phyloP scores from a whole-genome alignment of 2,113 vertebrate genomes.

The Rostratula benghalensis region DNA sequence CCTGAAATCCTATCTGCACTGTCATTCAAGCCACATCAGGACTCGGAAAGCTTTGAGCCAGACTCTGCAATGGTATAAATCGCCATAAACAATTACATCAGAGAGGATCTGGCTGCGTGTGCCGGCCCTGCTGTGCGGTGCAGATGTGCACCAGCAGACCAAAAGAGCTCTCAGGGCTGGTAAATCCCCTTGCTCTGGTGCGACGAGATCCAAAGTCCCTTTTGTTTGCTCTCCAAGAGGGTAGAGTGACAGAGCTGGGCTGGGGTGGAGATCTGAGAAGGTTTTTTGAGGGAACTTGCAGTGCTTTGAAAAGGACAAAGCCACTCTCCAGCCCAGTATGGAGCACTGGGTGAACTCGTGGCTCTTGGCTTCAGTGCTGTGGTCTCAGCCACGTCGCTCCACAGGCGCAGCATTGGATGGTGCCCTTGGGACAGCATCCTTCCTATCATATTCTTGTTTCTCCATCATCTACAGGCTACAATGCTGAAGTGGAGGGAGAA shows the following conservation, averaged over 20 bases:
- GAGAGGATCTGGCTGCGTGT: background rate
- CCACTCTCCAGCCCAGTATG: background rate
- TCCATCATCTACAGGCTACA: background rate
- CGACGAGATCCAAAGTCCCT: background rate
- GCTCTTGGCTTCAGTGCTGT: background rate
- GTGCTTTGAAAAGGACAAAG: background rate
- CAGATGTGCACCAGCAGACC: background rate
- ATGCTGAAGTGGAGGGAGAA: background rate
- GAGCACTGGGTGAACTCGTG: background rate
- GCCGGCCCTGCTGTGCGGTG: background rate
- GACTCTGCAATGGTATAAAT: background rate
- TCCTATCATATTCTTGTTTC: background rate
- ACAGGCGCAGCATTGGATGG: background rate
- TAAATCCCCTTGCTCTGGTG: background rate
- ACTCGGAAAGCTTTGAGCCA: slow-evolving; percentile 4
- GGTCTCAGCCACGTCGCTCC: background rate
- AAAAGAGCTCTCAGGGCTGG: background rate
- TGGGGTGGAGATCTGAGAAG: background rate
- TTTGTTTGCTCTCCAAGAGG: background rate
- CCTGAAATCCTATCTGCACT: slow-evolving; percentile 45
- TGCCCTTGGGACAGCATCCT: background rate
- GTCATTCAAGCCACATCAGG: slow-evolving; percentile 54
- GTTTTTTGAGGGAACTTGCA: background rate
- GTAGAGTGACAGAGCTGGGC: background rate
- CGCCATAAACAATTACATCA: slow-evolving; percentile 48